Evolutionary conservation across 64 coral and sea anemone genomes (phyloP), one percentile per base, ranked within the genome.

Genomic region (Pocillopora damicornis): DNA sequence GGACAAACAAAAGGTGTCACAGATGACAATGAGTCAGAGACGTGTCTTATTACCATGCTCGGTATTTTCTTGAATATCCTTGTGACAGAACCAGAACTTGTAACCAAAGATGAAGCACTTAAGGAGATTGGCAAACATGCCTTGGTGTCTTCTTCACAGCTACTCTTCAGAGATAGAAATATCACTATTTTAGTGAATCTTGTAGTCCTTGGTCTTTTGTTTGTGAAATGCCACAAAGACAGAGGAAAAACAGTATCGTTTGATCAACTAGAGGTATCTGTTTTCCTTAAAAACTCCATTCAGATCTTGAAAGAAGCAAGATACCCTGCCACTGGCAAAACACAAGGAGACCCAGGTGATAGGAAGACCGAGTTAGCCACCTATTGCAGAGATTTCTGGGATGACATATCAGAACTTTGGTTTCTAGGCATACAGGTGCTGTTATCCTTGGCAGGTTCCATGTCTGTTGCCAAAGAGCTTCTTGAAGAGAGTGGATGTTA

Each of bases 21-120:
- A 9, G 71, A 86, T 22, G 9, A 58, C 15, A 11, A 36, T 35
- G 86, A 89, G 25, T 80, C 26, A 59, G 82, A 92, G 67, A 91
- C 84, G 15, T 82, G 82, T 30, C 79, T 99, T 59, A 71, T 79
- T 38, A 90, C 94, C 13, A 37, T 99, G 15, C 71, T 90, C 75
- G 91, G 91, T 22, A 89, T 99, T 61, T 79, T 99, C 11, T 77
- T 99, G 59, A 99, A 99, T 86, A 79, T 99, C 75, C 30, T 91
- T 88, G 97, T 99, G 2, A 93, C 93, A 37, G 90, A 99, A 37
- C 76, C 83, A 78, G 38, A 59, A 45, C 93, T 99, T 73, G 86
- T 77, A 14, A 75, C 68, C 10, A 80, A 73, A 26, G 75, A 23
- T 71, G n/a, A 76, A 51, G 34, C 35, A 8, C 89, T 99, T 57